Conservation (phyloP, 2,113 vertebrate species). For the Mobula hypostoma region DNA sequence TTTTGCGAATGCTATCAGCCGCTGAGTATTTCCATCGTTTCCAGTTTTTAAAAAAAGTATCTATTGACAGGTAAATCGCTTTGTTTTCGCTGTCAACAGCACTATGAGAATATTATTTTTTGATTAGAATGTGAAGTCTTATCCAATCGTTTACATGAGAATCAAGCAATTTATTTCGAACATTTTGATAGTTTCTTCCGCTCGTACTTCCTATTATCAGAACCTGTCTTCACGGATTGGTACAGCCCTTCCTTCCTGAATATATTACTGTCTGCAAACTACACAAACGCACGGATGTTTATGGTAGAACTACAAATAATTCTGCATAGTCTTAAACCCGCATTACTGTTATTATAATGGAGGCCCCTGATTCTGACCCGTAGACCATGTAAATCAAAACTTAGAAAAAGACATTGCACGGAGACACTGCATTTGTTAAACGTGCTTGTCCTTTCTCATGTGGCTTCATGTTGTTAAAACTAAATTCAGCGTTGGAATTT, state of each 20-base stretch:
- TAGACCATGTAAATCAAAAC: background rate
- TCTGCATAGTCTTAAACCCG: background rate
- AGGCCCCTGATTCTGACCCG: background rate
- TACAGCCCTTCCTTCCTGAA: constrained; percentile 35
- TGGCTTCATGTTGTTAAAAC: background rate
- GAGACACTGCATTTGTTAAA: background rate
- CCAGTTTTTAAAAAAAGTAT: background rate
- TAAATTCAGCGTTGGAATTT: background rate
- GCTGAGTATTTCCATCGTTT: no score
- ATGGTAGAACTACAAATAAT: background rate
- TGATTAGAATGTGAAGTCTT: no score
- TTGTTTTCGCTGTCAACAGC: background rate
- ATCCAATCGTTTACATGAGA: background rate
- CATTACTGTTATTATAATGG: no score
- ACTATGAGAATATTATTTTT: background rate
- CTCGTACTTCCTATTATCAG: background rate
- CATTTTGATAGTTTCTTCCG: background rate
- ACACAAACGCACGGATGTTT: background rate
- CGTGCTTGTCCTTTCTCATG: background rate
- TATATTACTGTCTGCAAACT: background rate
- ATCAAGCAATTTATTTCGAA: background rate
- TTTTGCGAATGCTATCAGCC: no score
- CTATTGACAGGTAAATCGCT: background rate
- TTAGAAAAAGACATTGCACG: background rate
- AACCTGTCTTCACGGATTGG: background rate